These are phyloP conservation scores for Erebia ligea DNA, from an alignment of 2,888 invertebrate genomes.

Conservation along the genomic window DNA sequence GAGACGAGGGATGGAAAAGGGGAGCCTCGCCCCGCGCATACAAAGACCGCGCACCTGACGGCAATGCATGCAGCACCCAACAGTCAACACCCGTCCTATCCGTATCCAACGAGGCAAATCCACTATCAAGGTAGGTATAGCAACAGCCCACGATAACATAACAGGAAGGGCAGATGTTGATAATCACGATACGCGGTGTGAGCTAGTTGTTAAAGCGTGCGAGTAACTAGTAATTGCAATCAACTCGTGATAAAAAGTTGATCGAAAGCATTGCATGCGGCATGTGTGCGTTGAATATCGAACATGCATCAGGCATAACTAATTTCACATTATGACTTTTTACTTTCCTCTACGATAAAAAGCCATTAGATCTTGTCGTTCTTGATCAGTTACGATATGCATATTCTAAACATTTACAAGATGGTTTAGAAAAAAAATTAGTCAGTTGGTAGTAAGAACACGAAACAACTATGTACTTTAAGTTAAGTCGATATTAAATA, in stretches of 20 bases:
- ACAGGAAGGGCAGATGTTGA: constrained; percentile 71
- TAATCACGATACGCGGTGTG: constrained; percentile 54
- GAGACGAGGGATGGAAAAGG: constrained; percentile 53
- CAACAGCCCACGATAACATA: constrained; percentile 47
- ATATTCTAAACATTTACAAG: no score
- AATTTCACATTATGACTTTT: constrained; percentile 6
- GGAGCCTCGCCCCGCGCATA: constrained; percentile 57
- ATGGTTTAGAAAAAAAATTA: not conserved
- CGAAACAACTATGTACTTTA: not conserved
- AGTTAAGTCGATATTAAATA: not conserved
- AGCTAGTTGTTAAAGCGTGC: constrained; percentile 24
- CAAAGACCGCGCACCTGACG: constrained; percentile 72
- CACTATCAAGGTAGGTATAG: constrained; percentile 47
- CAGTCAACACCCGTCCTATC: constrained; percentile 19
- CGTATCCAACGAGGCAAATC: constrained; percentile 44
- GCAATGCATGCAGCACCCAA: constrained; percentile 54
- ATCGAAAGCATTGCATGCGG: constrained; percentile 16
- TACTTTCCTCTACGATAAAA: not conserved
- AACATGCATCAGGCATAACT: constrained; percentile 7
- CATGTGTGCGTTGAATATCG: not conserved
- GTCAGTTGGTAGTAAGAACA: not conserved
- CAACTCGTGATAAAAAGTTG: constrained; percentile 16
- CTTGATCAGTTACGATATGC: no score
- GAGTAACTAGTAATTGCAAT: constrained; percentile 11
- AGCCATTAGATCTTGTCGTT: not conserved